Evolutionary conservation across 30 jellyfish, hydroid and myxozoan genomes (phyloP).

Genomic region (Cassiopea xamachana): DNA sequence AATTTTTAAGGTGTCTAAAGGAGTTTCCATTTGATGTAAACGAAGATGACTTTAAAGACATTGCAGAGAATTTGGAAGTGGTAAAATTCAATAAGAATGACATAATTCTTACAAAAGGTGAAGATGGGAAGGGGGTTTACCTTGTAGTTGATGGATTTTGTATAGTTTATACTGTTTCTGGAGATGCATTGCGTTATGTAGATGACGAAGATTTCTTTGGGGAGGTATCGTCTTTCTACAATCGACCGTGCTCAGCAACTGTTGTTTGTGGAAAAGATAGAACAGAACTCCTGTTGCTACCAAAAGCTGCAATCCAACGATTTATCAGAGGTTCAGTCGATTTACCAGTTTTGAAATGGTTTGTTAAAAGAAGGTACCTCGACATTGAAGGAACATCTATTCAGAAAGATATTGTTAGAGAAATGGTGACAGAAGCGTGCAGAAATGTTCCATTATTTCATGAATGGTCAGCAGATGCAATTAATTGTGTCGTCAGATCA

Average conservation of each 20-base stretch:
- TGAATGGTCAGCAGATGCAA: conserved; percentile 67
- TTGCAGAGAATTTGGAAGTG: conserved; percentile 30
- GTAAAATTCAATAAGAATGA: conserved; percentile 43
- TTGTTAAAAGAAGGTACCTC: conserved; percentile 46
- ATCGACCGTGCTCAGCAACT: conserved; percentile 69
- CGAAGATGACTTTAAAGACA: conserved; percentile 41
- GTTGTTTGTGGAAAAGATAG: conserved; percentile 48
- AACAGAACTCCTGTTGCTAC: conserved; percentile 43
- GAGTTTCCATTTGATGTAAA: conserved; percentile 56
- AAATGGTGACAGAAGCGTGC: background rate
- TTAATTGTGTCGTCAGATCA: conserved; percentile 1
- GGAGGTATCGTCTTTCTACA: conserved; percentile 66
- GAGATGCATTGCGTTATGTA: conserved; percentile 17
- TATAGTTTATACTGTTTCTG: conserved; percentile 42
- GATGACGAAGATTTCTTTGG: conserved; percentile 75
- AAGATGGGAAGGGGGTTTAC: conserved; percentile 51
- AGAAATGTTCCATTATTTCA: conserved; percentile 56
- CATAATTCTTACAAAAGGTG: conserved; percentile 49
- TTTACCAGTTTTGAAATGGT: conserved; percentile 41
- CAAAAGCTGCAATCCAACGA: conserved; percentile 1
- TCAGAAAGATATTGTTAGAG: conserved; percentile 9
- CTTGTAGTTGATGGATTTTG: conserved; percentile 68
- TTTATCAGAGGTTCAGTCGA: conserved; percentile 40
- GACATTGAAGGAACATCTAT: conserved; percentile 44
- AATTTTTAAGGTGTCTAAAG: conserved; percentile 52